Evolutionary conservation across 2,888 invertebrate species (phyloP).

Genomic region (Notodonta ziczac): DNA sequence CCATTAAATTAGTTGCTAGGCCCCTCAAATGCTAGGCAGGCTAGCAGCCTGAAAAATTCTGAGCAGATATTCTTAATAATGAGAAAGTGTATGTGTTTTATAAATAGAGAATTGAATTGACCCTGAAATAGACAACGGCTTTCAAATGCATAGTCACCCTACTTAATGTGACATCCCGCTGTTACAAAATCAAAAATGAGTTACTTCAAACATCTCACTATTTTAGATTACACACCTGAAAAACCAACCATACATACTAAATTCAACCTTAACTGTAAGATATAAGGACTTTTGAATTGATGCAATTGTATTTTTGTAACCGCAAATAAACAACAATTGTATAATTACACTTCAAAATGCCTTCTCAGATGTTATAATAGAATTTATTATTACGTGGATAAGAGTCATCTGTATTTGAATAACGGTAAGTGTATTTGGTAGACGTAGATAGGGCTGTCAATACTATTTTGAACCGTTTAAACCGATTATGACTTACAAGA

Average conservation of each 20-base stretch:
- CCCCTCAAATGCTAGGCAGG: too few relatives aligned
- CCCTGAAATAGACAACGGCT: neutral
- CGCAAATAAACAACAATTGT: conserved; percentile 13
- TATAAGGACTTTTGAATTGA: neutral
- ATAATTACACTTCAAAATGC: neutral
- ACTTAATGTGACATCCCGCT: conserved; percentile 31
- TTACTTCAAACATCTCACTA: conserved; percentile 23
- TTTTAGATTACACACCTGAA: conserved; percentile 8
- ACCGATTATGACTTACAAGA: conserved; percentile 37
- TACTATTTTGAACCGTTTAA: conserved; percentile 30
- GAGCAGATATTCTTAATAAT: neutral
- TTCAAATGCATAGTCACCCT: conserved; percentile 9
- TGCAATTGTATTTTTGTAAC: conserved; percentile 3
- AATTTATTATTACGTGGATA: neutral
- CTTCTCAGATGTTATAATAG: neutral
- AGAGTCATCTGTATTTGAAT: neutral
- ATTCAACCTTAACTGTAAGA: neutral
- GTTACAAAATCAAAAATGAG: conserved; percentile 43
- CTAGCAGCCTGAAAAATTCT: neutral
- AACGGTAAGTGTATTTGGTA: neutral
- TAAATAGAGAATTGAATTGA: too few relatives aligned
- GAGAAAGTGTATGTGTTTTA: too few relatives aligned
- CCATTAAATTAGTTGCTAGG: too few relatives aligned
- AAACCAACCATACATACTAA: conserved; percentile 8
- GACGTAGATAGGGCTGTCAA: conserved; percentile 32